Evolutionary conservation across 1,140 invertebrate genomes (phyloP).

Genomic region (Stenopsyche tienmushanensis): DNA sequence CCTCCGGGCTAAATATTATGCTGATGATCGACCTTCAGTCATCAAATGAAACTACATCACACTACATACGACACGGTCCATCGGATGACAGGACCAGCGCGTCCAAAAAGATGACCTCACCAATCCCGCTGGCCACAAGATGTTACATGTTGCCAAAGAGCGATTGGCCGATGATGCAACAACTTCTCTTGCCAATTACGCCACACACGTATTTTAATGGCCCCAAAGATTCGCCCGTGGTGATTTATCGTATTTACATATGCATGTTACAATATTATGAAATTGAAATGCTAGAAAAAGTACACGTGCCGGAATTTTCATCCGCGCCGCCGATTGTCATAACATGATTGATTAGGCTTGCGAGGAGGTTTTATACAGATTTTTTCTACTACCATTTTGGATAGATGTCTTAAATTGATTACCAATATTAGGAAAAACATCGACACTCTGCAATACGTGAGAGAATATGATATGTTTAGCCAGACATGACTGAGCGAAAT

Average conservation of each 20-base stretch:
- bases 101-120: conserved; percentile 10
- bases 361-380: too few relatives aligned
- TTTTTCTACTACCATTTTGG: too few relatives aligned
- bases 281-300: not conserved
- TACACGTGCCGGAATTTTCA: too few relatives aligned
- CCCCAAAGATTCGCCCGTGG: conserved; percentile 14
- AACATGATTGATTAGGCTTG: not conserved
- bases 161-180: conserved; percentile 1
- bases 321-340: not conserved
- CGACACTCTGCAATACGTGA: too few relatives aligned
- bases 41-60: too few relatives aligned
- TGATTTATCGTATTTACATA: conserved; percentile 34
- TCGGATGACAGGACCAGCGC: not conserved
- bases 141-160: conserved; percentile 22
- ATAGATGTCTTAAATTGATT: too few relatives aligned
- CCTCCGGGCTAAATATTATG: too few relatives aligned
- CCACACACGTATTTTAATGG: conserved; percentile 21
- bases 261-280: conserved; percentile 18
- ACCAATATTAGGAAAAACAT: too few relatives aligned
- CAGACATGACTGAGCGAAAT: too few relatives aligned
- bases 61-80: too few relatives aligned
- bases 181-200: conserved; percentile 16
- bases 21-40: too few relatives aligned
- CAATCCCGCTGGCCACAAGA: conserved; percentile 8
- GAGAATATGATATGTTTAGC: too few relatives aligned